Conservation (phyloP, 2,888 invertebrate species). For the Julus scandinavius region DNA sequence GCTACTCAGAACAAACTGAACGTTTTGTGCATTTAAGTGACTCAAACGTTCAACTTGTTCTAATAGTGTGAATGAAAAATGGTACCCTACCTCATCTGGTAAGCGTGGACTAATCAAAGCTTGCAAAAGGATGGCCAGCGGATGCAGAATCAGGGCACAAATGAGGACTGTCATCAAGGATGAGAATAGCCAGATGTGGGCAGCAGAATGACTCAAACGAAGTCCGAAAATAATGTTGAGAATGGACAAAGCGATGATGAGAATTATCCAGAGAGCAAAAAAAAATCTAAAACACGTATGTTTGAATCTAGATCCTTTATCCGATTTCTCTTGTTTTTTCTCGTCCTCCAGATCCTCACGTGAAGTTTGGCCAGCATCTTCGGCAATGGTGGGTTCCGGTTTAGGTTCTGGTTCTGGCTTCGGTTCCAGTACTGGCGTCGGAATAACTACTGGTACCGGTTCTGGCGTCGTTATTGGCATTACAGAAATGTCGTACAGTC, state of each 20-base stretch:
- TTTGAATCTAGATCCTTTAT: background rate
- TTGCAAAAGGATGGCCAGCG: background rate
- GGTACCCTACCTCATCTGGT: background rate
- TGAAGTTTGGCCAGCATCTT: background rate
- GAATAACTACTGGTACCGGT: too few relatives aligned
- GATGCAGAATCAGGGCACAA: background rate
- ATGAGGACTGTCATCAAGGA: background rate
- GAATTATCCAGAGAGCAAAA: background rate
- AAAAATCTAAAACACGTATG: background rate
- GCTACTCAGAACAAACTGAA: too few relatives aligned
- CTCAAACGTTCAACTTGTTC: too few relatives aligned
- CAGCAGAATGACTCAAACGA: background rate
- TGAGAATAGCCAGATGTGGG: background rate
- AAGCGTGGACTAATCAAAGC: background rate
- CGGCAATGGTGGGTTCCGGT: background rate
- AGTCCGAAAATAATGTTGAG: slow-evolving; percentile 2
- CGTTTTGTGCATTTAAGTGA: too few relatives aligned
- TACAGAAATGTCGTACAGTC: background rate
- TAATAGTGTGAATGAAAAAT: too few relatives aligned
- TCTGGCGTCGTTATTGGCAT: background rate
- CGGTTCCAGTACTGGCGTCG: background rate
- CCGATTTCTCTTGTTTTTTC: background rate
- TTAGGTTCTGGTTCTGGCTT: background rate
- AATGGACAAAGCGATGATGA: background rate
- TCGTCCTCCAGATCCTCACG: background rate